Base-by-base conservation (phyloP, 1,140 invertebrate species). In the Neodiprion fabricii region DNA sequence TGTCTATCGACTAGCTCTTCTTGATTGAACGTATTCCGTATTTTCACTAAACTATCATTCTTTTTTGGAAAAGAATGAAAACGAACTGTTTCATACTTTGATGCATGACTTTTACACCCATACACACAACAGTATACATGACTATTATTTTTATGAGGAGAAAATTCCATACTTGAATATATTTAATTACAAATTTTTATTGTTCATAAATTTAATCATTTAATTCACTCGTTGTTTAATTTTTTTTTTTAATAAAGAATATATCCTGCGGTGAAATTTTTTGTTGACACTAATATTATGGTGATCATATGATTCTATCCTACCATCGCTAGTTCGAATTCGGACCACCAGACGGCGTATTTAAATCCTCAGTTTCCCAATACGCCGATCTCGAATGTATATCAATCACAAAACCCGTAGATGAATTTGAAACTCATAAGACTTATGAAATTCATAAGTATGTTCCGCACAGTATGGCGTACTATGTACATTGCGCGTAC, bases 101-200 rank as follows among this genome's bases (percentile, higher is more conserved):
- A 48, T 11, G 70, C 70, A 71, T 71, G 70, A 48, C 70, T 71
- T 71, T 71, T 48, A 48, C 70, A 71, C 40, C 70, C 70, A 49
- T 48, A 71, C n/a, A 71, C 47, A 71, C 70, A 48, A 47, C 70
- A 71, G 70, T 48, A 48, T 49, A 71, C 40, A 49, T 48, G 48
- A 48, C 40, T 48, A 21, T 71, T 48, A 49, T 48, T 71, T 48
- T 48, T 71, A 48, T 48, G 70, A 10, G 70, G 47, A 47, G 70
- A 71, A 71, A 71, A 71, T 10, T 71, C 23, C 17, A 17, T 17
- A 17, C 17, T 17, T 17, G 17, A 17, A 17, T 17, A 17, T 17
- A 17, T 17, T 17, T 17, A 17, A 17, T 17, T 17, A 17, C 17
- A 17, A 17, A 17, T 17, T 17, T 17, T 17, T 17, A 17, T 17